These are phyloP conservation scores for Pseudopodoces humilis DNA, from an alignment of 2,113 vertebrate species.

Conservation along the genomic window DNA sequence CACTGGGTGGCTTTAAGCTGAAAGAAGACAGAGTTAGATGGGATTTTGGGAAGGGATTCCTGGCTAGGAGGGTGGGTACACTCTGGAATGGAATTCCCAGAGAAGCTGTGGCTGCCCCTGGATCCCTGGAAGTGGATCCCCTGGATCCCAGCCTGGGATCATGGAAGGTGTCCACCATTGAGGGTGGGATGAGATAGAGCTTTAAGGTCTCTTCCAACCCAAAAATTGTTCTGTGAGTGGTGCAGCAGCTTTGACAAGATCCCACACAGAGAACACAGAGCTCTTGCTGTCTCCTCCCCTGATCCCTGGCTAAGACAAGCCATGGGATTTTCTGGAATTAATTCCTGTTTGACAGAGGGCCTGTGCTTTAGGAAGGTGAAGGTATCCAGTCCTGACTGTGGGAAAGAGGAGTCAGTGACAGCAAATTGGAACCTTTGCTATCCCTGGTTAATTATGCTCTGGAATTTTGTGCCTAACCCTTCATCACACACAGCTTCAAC, in stretches of 20 bases:
- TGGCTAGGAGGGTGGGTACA: background rate
- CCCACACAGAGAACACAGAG: background rate
- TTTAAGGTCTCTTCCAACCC: background rate
- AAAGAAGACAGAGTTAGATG: background rate
- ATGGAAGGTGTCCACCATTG: background rate
- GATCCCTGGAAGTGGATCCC: background rate
- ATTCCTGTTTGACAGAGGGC: background rate
- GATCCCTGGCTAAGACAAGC: background rate
- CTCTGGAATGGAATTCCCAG: background rate
- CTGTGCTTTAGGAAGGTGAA: background rate
- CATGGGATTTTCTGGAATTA: background rate
- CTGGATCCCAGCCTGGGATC: accelerated
- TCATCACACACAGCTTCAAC: background rate
- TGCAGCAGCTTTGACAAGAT: background rate
- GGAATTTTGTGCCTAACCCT: background rate
- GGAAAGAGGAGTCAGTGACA: background rate
- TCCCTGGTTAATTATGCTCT: background rate
- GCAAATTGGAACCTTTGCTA: background rate
- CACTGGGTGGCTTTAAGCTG: background rate
- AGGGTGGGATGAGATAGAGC: background rate
- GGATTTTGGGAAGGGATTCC: background rate
- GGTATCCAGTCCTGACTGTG: background rate
- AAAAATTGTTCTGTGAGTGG: accelerated
- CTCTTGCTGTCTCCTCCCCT: background rate
- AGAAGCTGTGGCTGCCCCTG: background rate